Conservation (phyloP, 2,888 invertebrate genomes). For the Drosophila austrosaltans region DNA sequence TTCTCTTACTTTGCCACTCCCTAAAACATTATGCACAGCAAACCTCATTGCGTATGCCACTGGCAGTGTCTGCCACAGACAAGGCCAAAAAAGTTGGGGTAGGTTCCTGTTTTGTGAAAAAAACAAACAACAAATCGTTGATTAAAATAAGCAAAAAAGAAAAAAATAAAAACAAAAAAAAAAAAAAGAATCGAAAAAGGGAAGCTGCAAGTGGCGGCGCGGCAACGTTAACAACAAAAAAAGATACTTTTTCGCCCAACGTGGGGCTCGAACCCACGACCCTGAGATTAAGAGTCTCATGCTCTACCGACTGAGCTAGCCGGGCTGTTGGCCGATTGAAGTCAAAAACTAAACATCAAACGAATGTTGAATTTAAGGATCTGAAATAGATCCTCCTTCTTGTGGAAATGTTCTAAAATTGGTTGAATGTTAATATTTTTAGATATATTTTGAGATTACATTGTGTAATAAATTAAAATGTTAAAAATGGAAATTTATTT, state of each 20-base stretch:
- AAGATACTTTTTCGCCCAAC: slow-evolving; percentile 74
- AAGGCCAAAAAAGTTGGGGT: slow-evolving; percentile 60
- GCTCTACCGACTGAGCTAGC: slow-evolving; percentile 84
- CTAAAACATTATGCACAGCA: slow-evolving; percentile 12
- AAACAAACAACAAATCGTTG: slow-evolving; percentile 16
- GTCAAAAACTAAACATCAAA: not conserved
- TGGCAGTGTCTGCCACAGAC: slow-evolving; percentile 45
- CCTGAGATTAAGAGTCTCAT: slow-evolving; percentile 84
- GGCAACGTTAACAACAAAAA: not conserved
- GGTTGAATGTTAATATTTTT: not conserved
- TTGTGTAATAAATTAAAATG: too few relatives aligned
- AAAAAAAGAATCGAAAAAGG: slow-evolving; percentile 9
- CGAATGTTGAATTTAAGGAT: not conserved
- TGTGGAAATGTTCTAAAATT: not conserved
- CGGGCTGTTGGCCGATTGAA: slow-evolving; percentile 64
- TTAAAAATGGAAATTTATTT: too few relatives aligned
- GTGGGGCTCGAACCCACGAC: slow-evolving; percentile 84
- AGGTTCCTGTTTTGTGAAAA: slow-evolving; percentile 37
- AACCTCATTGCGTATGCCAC: slow-evolving; percentile 35
- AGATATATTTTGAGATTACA: too few relatives aligned
- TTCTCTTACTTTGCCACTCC: not conserved
- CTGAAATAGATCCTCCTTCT: slow-evolving; percentile 6
- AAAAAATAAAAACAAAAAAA: not conserved
- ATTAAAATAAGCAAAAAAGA: slow-evolving; percentile 10
- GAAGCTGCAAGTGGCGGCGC: slow-evolving; percentile 1